Evolutionary conservation across 2,888 invertebrate genomes (phyloP).

Genomic region (Drosophila tanythrix): DNA sequence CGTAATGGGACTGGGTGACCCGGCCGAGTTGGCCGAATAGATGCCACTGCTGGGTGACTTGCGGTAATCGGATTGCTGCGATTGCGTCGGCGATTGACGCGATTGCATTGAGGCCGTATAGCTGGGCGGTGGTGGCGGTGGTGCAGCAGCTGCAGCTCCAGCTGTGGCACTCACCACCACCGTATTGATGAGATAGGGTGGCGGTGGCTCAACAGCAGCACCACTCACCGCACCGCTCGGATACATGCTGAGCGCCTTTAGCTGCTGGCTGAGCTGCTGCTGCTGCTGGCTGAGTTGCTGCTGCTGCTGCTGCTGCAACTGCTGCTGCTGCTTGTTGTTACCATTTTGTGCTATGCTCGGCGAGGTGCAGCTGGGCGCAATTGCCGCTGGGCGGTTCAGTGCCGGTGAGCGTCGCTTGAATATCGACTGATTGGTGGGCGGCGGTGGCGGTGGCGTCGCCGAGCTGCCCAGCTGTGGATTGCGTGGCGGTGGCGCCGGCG

Average conservation of each 20-base stretch:
- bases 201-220: slow-evolving; percentile 90
- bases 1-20: slow-evolving; percentile 93
- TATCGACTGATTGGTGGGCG: slow-evolving; percentile 88
- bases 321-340: slow-evolving; percentile 2
- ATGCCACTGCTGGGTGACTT: slow-evolving; percentile 95
- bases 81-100: slow-evolving; percentile 93
- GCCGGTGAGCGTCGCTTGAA: slow-evolving; percentile 92
- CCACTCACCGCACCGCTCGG: slow-evolving; percentile 87
- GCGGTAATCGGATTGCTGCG: slow-evolving; percentile 89
- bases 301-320: slow-evolving; percentile 88
- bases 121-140: slow-evolving; percentile 89
- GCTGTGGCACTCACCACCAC: slow-evolving; percentile 58
- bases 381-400: slow-evolving; percentile 86
- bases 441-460: slow-evolving; percentile 88
- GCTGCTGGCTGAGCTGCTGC: slow-evolving; percentile 94
- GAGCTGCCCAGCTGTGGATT: slow-evolving; percentile 87
- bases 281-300: slow-evolving; percentile 88
- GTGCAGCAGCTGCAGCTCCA: slow-evolving; percentile 66
- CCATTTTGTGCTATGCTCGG: slow-evolving; percentile 80
- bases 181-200: slow-evolving; percentile 88
- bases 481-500: slow-evolving; percentile 90
- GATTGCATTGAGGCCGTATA: slow-evolving; percentile 94
- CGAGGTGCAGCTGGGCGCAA: slow-evolving; percentile 86
- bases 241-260: slow-evolving; percentile 93
- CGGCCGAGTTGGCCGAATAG: slow-evolving; percentile 93